A percentile compares a stretch with the other conserved stretches of the same genome.
These are phyloP conservation scores for Mythimna loreyi DNA, from an alignment of 2,888 invertebrate genomes.

Conservation along the genomic window DNA sequence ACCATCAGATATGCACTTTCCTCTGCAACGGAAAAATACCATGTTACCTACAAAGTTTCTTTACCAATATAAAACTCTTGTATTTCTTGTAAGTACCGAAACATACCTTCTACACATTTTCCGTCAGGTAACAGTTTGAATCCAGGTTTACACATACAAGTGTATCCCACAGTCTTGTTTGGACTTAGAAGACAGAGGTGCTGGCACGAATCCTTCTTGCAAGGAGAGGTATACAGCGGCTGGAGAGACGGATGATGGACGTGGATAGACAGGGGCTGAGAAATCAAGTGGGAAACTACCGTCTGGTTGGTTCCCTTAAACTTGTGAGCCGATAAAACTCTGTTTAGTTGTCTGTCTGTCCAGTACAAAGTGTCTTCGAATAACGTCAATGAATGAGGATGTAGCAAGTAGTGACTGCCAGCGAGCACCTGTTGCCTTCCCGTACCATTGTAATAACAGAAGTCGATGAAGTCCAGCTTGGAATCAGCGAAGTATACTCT, in stretches of 20 bases:
- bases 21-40: conserved; percentile 89
- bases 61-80: neutral
- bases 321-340: conserved; percentile 97
- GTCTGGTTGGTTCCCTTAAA: conserved; percentile 97
- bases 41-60: neutral
- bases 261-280: conserved; percentile 98
- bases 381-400: conserved; percentile 98
- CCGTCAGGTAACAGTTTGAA: conserved; percentile 93
- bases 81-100: neutral
- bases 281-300: conserved; percentile 98
- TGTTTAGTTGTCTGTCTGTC: conserved; percentile 98
- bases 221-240: conserved; percentile 95
- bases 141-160: conserved; percentile 98
- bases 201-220: conserved; percentile 92
- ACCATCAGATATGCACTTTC: conserved; percentile 97
- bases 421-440: conserved; percentile 97
- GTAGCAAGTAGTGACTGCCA: conserved; percentile 97
- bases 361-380: conserved; percentile 99
- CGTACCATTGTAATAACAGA: conserved; percentile 98
- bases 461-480: conserved; percentile 99
- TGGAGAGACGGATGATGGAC: conserved; percentile 99
- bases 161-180: conserved; percentile 92
- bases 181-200: conserved; percentile 98
- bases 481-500: conserved; percentile 99
- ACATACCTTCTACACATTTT: conserved; percentile 92